Conservation (phyloP, 1,140 invertebrate genomes). For the Bombus soroeensis region DNA sequence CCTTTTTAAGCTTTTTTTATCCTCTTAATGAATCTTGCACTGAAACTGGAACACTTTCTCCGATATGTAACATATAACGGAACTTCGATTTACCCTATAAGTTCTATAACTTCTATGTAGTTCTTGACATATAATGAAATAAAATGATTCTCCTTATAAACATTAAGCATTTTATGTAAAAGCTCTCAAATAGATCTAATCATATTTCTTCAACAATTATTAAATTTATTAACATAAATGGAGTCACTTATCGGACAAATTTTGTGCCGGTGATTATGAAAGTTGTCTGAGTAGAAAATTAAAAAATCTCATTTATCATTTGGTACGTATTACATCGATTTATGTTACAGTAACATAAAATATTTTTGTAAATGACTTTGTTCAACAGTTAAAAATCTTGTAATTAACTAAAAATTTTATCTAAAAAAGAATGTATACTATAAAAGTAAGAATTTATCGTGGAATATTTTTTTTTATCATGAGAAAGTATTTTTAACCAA, state of each 20-base stretch:
- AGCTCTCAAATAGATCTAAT: neutral
- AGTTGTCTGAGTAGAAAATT: no score
- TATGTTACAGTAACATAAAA: no score
- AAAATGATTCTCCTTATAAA: neutral
- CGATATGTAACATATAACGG: neutral
- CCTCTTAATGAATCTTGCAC: neutral
- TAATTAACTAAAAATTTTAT: neutral
- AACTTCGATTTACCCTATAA: neutral
- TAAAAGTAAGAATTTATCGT: no score
- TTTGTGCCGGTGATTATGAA: neutral
- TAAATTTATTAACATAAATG: neutral
- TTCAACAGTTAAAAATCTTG: no score
- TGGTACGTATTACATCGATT: no score
- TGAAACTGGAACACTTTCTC: constrained; percentile 4
- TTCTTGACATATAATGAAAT: neutral
- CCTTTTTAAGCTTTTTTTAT: constrained; percentile 24
- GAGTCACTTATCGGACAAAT: neutral
- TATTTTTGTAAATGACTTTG: no score
- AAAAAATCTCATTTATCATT: no score
- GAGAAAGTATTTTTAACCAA: no score
- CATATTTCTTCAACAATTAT: neutral
- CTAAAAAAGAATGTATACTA: neutral
- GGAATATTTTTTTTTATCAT: no score
- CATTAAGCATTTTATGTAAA: neutral
- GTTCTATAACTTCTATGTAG: neutral